Conservation (phyloP, 2,113 vertebrate species). For the Apaloderma vittatum region DNA sequence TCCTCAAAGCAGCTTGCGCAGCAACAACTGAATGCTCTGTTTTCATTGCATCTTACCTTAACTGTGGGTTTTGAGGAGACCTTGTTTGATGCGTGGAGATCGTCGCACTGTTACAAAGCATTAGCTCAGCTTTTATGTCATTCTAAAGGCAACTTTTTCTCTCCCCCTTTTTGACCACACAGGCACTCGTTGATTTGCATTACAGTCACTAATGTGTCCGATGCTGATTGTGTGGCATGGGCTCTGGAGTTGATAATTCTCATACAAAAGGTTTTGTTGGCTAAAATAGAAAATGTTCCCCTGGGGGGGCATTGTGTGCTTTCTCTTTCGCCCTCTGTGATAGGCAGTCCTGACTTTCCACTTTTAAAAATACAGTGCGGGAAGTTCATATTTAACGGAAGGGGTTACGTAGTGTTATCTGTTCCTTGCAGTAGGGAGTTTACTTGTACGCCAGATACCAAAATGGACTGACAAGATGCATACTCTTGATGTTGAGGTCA, state of each 20-base stretch:
- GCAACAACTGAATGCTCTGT: background rate
- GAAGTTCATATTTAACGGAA: background rate
- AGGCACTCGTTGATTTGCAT: background rate
- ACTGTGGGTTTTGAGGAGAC: background rate
- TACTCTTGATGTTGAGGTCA: fast-evolving
- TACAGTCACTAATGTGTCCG: fast-evolving
- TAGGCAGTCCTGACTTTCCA: background rate
- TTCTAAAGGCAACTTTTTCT: background rate
- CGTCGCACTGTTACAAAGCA: fast-evolving
- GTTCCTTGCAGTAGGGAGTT: background rate
- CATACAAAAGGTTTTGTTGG: background rate
- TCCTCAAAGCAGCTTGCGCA: background rate
- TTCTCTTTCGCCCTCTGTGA: fast-evolving
- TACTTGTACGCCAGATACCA: background rate
- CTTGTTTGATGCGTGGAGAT: background rate
- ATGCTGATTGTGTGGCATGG: background rate
- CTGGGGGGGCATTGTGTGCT: fast-evolving
- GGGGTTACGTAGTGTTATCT: background rate
- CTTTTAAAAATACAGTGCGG: fast-evolving
- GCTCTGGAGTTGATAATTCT: fast-evolving
- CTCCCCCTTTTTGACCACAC: background rate
- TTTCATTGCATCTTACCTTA: background rate
- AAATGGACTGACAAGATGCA: background rate
- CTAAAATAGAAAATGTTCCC: background rate
- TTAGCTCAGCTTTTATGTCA: background rate